These are phyloP conservation scores for Lycaon pictus DNA, from an alignment of 2,113 vertebrate species.

Conservation along the genomic window DNA sequence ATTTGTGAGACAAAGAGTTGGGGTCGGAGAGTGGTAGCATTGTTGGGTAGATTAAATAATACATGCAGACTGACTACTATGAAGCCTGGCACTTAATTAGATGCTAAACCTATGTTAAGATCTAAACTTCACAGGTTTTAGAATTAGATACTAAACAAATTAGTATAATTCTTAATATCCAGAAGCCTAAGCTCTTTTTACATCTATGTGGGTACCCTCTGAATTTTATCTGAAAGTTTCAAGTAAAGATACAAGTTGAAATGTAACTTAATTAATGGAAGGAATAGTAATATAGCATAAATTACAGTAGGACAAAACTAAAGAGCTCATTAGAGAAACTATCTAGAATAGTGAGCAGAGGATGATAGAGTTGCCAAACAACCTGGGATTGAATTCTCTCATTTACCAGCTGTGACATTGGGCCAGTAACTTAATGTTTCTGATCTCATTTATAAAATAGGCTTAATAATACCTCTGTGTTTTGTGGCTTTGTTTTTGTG, in stretches of 20 bases:
- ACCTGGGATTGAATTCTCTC: not conserved
- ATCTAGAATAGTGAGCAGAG: not conserved
- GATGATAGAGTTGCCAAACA: not conserved
- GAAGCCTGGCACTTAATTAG: not conserved
- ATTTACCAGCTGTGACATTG: not conserved
- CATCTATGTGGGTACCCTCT: not conserved
- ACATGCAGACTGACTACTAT: not conserved
- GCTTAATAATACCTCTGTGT: not conserved
- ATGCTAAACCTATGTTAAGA: constrained; percentile 26
- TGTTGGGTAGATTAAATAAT: not conserved
- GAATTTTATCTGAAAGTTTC: not conserved
- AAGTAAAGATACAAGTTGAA: not conserved
- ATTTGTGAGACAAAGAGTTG: not conserved
- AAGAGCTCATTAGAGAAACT: not conserved
- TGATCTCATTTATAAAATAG: not conserved
- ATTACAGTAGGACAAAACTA: not conserved
- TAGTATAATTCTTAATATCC: not conserved
- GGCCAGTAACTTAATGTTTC: not conserved
- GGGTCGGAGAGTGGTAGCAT: not conserved
- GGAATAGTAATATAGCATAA: not conserved
- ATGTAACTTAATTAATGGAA: constrained; percentile 19
- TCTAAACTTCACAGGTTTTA: not conserved
- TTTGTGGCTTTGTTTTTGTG: not conserved
- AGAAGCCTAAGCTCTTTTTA: not conserved
- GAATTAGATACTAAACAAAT: not conserved